phyloP scores from a whole-genome alignment of 1,140 invertebrate genomes.

The Leptonema lineaticorne region DNA sequence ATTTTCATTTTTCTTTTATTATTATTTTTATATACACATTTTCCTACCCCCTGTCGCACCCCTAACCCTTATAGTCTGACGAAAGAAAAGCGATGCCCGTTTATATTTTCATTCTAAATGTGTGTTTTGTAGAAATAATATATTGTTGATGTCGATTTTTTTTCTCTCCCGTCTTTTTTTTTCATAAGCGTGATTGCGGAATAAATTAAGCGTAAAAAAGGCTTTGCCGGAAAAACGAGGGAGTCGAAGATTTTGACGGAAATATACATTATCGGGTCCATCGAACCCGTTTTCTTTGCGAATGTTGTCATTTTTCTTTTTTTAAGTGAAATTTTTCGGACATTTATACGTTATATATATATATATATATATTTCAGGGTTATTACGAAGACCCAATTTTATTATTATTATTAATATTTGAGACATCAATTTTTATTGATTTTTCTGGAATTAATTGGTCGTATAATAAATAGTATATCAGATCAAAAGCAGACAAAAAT shows the following conservation, averaged over 20 bases:
- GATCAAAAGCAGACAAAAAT: too few species aligned
- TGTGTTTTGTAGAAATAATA: not conserved
- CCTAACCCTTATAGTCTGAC: not conserved
- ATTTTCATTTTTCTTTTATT: too few species aligned
- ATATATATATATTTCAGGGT: too few species aligned
- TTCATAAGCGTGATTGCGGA: not conserved
- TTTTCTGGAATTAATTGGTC: too few species aligned
- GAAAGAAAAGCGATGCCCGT: not conserved
- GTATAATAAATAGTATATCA: too few species aligned
- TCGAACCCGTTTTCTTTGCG: not conserved
- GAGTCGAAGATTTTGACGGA: not conserved
- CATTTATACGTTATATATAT: too few species aligned
- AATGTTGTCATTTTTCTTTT: not conserved
- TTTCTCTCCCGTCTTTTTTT: not conserved
- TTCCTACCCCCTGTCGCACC: not conserved
- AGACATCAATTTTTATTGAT: too few species aligned
- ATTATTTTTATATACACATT: not conserved
- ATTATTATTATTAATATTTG: too few species aligned
- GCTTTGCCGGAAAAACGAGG: not conserved
- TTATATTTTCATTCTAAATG: not conserved
- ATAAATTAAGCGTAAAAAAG: conserved; percentile 11
- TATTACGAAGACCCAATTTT: too few species aligned
- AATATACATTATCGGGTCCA: conserved; percentile 9
- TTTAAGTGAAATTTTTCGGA: not conserved
- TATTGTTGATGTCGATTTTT: not conserved